Percentiles rank a stretch among this genome's conserved stretches.
Conservation (phyloP, 1,140 invertebrate species). For the Halotydeus destructor region DNA sequence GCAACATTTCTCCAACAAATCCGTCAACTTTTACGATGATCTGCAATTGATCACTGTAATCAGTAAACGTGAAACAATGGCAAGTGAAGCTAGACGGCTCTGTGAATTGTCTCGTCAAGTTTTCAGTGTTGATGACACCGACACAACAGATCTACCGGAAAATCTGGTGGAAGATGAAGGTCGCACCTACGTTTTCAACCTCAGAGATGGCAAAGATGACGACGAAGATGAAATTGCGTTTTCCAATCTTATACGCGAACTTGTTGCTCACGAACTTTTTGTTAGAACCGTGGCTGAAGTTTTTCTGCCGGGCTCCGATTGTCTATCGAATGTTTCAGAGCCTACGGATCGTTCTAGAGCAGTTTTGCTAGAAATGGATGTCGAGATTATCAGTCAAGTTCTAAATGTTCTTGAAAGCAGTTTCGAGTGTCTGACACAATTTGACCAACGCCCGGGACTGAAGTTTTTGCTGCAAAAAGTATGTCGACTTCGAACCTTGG, state of each 20-base stretch:
- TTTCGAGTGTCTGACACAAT: slow-evolving; percentile 27
- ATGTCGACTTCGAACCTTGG: slow-evolving; percentile 57
- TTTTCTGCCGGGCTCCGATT: neutral
- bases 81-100: neutral
- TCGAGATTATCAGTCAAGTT: neutral
- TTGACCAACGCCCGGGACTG: slow-evolving; percentile 64
- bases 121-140: neutral
- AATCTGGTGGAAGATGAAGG: neutral
- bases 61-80: neutral
- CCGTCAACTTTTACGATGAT: slow-evolving; percentile 4
- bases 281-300: neutral
- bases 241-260: neutral
- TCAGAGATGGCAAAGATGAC: neutral
- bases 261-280: neutral
- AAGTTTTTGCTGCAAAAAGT: slow-evolving; percentile 87
- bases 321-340: neutral
- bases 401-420: too few species aligned
- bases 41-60: slow-evolving; percentile 1
- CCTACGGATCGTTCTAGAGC: too few species aligned
- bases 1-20: slow-evolving; percentile 1
- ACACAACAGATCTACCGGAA: neutral
- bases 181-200: neutral
- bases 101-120: neutral
- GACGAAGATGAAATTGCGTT: neutral
- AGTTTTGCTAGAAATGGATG: neutral